A percentile compares a stretch with the other conserved stretches of the same genome.
These are phyloP conservation scores for Lytechinus variegatus DNA, from an alignment of 35 echinoderm and acorn worm species.

Conservation along the genomic window DNA sequence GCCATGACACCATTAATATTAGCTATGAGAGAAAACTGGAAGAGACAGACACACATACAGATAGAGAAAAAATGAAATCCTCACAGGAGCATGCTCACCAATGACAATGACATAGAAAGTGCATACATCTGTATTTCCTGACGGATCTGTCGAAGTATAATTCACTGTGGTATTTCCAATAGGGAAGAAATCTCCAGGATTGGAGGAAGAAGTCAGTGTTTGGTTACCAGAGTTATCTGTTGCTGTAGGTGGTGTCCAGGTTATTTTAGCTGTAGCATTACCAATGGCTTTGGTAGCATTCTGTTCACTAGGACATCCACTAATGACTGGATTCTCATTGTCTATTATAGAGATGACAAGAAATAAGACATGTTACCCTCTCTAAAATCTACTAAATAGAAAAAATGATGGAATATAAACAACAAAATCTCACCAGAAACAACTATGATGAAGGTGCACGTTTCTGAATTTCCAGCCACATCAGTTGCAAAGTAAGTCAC, in stretches of 20 bases:
- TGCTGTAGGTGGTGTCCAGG: too few relatives aligned
- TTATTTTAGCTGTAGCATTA: too few relatives aligned
- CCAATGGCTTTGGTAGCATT: too few relatives aligned
- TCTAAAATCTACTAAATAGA: background rate
- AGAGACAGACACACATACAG: too few relatives aligned
- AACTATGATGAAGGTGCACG: background rate
- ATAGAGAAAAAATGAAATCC: too few relatives aligned
- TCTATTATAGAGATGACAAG: background rate
- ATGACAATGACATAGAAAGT: background rate
- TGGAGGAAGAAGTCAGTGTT: too few relatives aligned
- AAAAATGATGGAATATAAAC: background rate
- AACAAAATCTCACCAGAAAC: background rate
- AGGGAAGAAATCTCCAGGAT: too few relatives aligned
- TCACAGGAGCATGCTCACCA: background rate
- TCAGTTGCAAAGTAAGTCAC: background rate
- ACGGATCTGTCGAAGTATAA: too few relatives aligned
- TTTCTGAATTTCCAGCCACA: background rate
- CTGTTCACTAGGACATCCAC: background rate
- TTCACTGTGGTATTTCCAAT: too few relatives aligned
- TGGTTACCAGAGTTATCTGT: too few relatives aligned
- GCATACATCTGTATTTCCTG: background rate
- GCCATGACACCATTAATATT: too few relatives aligned
- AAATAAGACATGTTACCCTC: background rate
- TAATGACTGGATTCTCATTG: conserved; percentile 17
- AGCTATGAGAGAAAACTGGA: too few relatives aligned